phyloP scores from a whole-genome alignment of 2,113 vertebrate genomes.

The Proterorhinus semilunaris region DNA sequence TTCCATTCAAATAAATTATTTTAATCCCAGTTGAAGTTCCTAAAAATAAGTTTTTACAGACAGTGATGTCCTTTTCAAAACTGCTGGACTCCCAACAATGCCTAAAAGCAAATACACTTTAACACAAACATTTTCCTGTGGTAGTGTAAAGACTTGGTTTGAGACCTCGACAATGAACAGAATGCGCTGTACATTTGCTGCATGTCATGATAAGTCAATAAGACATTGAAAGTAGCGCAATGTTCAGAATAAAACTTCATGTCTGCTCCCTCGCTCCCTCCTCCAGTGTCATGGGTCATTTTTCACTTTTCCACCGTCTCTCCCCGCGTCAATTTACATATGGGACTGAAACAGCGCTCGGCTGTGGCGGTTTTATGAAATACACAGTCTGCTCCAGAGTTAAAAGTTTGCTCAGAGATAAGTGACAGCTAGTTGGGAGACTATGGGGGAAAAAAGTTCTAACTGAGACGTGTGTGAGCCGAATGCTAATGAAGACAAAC shows the following conservation, averaged over 20 bases:
- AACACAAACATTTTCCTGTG: not conserved
- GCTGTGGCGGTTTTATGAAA: not conserved
- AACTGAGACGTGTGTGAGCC: not conserved
- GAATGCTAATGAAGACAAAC: constrained; percentile 9
- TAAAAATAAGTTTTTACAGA: too few relatives aligned
- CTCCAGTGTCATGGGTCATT: not conserved
- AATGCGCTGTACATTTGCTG: not conserved
- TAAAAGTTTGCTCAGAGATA: constrained; percentile 1
- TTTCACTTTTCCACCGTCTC: not conserved
- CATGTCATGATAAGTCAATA: not conserved
- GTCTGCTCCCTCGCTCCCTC: not conserved
- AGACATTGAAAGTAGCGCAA: not conserved
- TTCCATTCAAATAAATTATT: too few relatives aligned
- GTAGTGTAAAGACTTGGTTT: not conserved
- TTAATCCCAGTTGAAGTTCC: too few relatives aligned
- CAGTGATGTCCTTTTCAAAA: too few relatives aligned
- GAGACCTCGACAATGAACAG: not conserved
- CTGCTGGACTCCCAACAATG: too few relatives aligned
- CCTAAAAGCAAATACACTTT: too few relatives aligned
- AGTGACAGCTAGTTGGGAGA: constrained; percentile 9
- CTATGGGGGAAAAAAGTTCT: constrained; percentile 3
- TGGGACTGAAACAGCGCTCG: not conserved
- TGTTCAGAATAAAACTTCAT: not conserved
- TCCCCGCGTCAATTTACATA: not conserved
- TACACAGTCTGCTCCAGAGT: not conserved